Conservation (phyloP, 2,797 vertebrate genomes). For the Sphaeramia orbicularis region DNA sequence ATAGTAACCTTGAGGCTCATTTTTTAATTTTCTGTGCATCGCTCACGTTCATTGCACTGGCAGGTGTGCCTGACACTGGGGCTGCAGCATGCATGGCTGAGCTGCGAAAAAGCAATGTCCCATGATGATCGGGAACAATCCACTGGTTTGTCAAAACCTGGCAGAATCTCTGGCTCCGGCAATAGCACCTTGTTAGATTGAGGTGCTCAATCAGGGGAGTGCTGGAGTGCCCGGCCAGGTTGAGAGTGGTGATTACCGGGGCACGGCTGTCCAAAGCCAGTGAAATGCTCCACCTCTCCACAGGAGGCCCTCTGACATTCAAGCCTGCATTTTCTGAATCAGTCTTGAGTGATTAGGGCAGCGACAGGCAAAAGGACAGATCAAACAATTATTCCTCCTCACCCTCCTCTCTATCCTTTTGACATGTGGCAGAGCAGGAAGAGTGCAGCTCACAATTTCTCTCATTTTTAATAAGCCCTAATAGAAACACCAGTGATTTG, state of each 20-base stretch:
- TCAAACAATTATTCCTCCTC: conserved; percentile 97
- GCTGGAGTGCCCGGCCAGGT: conserved; percentile 94
- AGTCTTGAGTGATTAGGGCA: conserved; percentile 98
- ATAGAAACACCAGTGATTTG: conserved; percentile 34
- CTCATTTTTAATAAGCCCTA: conserved; percentile 57
- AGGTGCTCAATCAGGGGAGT: conserved; percentile 99
- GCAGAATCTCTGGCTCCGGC: conserved; percentile 91
- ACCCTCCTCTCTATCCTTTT: conserved; percentile 77
- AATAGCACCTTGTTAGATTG: conserved; percentile 98
- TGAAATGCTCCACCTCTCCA: conserved; percentile 95
- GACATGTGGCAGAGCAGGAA: conserved; percentile 77
- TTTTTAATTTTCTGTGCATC: conserved; percentile 85
- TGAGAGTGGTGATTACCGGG: conserved; percentile 99
- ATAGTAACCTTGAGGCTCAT: conserved; percentile 60
- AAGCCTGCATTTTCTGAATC: conserved; percentile 99
- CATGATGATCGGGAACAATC: conserved; percentile 95
- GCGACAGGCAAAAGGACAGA: conserved; percentile 93
- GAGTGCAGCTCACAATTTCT: conserved; percentile 55
- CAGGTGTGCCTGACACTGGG: conserved; percentile 61
- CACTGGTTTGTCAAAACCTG: conserved; percentile 91
- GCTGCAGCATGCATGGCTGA: conserved; percentile 75
- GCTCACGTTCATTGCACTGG: conserved; percentile 78
- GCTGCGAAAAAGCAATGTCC: conserved; percentile 86
- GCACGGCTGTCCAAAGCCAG: conserved; percentile 92
- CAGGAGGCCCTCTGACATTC: conserved; percentile 99